Evolutionary conservation across 2,113 vertebrate genomes (phyloP), one percentile per base, ranked within the genome.

Genomic region (Rallus limicola): DNA sequence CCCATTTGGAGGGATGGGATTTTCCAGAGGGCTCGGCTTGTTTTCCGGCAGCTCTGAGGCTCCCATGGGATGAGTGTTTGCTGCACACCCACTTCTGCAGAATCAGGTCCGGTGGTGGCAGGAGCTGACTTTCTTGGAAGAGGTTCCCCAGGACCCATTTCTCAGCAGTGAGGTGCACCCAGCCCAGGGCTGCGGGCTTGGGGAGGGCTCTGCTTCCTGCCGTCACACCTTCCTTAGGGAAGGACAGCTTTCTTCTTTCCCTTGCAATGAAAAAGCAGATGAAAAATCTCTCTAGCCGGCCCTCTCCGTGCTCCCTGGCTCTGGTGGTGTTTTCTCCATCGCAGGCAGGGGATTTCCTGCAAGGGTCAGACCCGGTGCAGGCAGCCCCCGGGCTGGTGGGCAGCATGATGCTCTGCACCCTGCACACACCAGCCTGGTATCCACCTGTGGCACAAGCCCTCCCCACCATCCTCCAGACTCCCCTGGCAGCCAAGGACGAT

Each of bases 131-230:
- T 64, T 64, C 9, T 3, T 52, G 90, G 92, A 56, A 89, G 77
- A 25, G 68, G 42, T 1, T 1, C 42, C 58, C 70, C 68, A 12
- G 58, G 71, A 67, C 8, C 10, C 0, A 0, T n/a, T 86, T 60
- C 90, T 87, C 0, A 0, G 85, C 64, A 81, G 34, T 3, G 1
- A 0, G 3, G 23, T 28, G 62, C 82, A 20, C 68, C 4, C 3
- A 34, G 0, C 25, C 68, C 5, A 3, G 46, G 0, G 3, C 64
- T 2, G 5, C 4, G 2, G 52, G 36, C 58, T 50, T 23, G 48
- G 20, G 48, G 48, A 10, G 48, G 65, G 33, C 48, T 81, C 31
- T 0, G 3, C 24, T 90, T 77, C 82, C 65, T 64, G 36, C 50
- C 31, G 19, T 31, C 33, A 1, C 16, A 0, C 31, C 77, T 69